Percentiles rank a stretch among this genome's conserved stretches.
phyloP scores from a whole-genome alignment of 1,140 invertebrate genomes.

The Kradibia gibbosae region DNA sequence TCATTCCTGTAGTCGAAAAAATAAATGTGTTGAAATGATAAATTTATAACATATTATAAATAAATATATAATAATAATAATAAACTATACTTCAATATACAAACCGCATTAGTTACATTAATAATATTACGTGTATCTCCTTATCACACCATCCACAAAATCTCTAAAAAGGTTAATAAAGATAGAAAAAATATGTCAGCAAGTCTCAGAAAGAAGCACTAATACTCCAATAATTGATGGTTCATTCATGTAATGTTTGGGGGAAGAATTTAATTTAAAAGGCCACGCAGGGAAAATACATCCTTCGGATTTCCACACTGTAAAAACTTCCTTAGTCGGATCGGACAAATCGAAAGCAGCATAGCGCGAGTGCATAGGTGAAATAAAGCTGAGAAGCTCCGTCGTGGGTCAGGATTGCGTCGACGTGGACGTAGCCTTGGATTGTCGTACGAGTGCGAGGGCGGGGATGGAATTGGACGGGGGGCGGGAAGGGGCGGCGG shows the following conservation, averaged over 20 bases:
- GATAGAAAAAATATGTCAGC: no score
- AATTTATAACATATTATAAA: slow-evolving; percentile 64
- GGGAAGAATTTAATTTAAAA: slow-evolving; percentile 51
- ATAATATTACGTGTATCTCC: neutral
- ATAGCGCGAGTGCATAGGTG: slow-evolving; percentile 19
- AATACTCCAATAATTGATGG: slow-evolving; percentile 35
- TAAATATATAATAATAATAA: slow-evolving; percentile 63
- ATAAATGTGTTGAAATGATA: slow-evolving; percentile 65
- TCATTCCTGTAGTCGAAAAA: slow-evolving; percentile 54
- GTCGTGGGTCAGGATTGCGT: no score
- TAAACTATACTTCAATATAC: slow-evolving; percentile 65
- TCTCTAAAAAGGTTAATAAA: neutral
- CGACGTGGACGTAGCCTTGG: no score
- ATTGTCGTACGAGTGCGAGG: no score
- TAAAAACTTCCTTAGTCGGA: slow-evolving; percentile 49
- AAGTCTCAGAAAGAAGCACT: neutral
- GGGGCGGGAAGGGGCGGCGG: neutral
- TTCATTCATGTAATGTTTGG: neutral
- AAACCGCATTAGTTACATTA: slow-evolving; percentile 27
- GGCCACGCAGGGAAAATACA: neutral
- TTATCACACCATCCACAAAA: neutral
- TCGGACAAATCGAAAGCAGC: slow-evolving; percentile 17
- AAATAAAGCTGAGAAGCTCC: slow-evolving; percentile 41
- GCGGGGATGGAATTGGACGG: neutral
- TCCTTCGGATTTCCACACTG: slow-evolving; percentile 7